Conservation (phyloP, 2,888 invertebrate genomes). For the Hyppa rectilinea region DNA sequence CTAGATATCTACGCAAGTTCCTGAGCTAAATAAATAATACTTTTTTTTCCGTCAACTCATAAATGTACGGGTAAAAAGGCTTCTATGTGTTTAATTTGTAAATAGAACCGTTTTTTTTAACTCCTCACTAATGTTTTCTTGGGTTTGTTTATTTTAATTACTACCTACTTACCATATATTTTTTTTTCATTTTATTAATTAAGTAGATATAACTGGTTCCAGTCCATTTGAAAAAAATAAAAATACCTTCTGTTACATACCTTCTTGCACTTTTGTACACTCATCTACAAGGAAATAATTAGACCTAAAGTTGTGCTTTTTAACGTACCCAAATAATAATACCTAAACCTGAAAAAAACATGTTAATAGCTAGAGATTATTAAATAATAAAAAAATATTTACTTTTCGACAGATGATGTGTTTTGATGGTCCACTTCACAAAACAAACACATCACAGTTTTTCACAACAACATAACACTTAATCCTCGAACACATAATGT, state of each 20-base stretch:
- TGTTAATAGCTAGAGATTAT: neutral
- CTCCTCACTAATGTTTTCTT: too few species aligned
- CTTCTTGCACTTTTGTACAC: neutral
- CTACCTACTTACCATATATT: neutral
- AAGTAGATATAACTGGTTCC: too few species aligned
- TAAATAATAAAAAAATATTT: conserved; percentile 65
- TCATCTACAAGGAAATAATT: neutral
- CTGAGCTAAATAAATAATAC: too few species aligned
- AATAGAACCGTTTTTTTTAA: too few species aligned
- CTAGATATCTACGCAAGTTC: neutral
- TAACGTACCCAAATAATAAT: neutral
- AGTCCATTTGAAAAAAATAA: neutral
- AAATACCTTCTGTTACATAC: too few species aligned
- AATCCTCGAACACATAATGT: conserved; percentile 78
- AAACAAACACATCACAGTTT: conserved; percentile 82
- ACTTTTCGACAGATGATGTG: conserved; percentile 90
- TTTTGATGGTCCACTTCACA: conserved; percentile 79
- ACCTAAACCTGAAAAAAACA: neutral
- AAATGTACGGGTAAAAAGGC: neutral
- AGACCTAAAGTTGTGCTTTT: neutral
- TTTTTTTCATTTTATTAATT: neutral
- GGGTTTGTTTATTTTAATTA: neutral
- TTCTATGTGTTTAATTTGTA: neutral
- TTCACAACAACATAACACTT: conserved; percentile 71
- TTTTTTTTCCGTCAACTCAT: too few species aligned